Evolutionary conservation across 2,113 vertebrate species (phyloP).

Genomic region (Phylloscopus whistleri): DNA sequence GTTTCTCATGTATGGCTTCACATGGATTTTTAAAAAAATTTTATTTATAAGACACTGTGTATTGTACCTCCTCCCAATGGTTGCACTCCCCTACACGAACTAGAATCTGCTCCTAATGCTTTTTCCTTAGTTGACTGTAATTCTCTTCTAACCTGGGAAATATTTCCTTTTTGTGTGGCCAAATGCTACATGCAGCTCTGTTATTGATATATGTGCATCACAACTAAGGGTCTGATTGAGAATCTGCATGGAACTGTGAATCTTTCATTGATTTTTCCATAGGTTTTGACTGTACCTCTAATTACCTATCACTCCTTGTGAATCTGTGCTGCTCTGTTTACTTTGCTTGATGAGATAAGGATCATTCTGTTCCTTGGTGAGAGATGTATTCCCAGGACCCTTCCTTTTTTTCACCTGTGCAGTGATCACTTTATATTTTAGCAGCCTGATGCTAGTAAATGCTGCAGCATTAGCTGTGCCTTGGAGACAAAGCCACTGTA

Average conservation of each 20-base stretch:
- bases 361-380: conserved; percentile 2
- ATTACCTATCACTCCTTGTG: neutral
- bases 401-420: neutral
- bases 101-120: neutral
- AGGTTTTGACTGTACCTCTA: conserved; percentile 9
- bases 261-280: neutral
- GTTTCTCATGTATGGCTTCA: conserved; percentile 3
- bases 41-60: neutral
- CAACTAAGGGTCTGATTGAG: neutral
- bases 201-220: neutral
- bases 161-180: neutral
- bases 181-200: neutral
- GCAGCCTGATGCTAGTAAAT: neutral
- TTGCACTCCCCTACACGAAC: neutral
- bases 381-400: neutral
- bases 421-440: conserved; percentile 10
- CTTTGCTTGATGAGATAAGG: conserved; percentile 19
- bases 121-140: neutral
- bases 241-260: neutral
- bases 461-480: neutral
- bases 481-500: neutral
- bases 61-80: neutral
- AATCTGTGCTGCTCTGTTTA: neutral
- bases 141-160: neutral
- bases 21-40: neutral